Evolutionary conservation across 2,888 invertebrate species (phyloP).

Genomic region (Stenotaenia linearis): DNA sequence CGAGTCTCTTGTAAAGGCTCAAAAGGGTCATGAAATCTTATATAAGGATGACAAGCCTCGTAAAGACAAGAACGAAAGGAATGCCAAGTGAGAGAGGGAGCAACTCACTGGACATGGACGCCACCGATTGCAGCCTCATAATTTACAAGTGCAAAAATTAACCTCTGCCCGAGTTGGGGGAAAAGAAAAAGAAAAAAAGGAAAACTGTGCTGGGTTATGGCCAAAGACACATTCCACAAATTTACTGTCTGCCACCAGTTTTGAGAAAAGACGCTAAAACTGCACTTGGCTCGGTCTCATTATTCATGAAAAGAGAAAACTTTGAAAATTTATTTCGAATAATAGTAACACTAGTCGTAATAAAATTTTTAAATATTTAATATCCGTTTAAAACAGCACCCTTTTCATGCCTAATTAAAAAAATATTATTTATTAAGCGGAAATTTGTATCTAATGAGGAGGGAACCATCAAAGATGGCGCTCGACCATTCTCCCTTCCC

Average conservation of each 20-base stretch:
- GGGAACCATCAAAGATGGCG: neutral
- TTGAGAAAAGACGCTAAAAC: conserved; percentile 3
- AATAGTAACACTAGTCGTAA: neutral
- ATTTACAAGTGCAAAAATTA: conserved; percentile 23
- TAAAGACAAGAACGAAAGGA: conserved; percentile 26
- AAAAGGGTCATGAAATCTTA: conserved; percentile 26
- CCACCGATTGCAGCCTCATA: conserved; percentile 19
- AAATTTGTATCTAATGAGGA: conserved; percentile 19
- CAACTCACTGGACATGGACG: conserved; percentile 1
- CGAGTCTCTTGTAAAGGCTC: conserved; percentile 19
- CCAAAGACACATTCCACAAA: conserved; percentile 24
- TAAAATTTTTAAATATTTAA: neutral
- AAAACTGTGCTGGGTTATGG: conserved; percentile 15
- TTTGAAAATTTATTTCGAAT: neutral
- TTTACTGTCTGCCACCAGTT: conserved; percentile 11
- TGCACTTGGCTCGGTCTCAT: neutral
- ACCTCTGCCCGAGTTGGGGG: neutral
- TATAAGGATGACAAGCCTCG: conserved; percentile 26
- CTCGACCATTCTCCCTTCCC: neutral
- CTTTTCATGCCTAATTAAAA: conserved; percentile 8
- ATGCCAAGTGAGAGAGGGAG: neutral
- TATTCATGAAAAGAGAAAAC: neutral
- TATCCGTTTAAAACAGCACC: neutral
- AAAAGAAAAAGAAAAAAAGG: neutral
- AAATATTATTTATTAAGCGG: neutral